Percentiles rank a stretch among this genome's conserved stretches.
These are phyloP conservation scores for Drosophila pseudotakahashii DNA, from an alignment of 2,888 invertebrate species.

Conservation along the genomic window DNA sequence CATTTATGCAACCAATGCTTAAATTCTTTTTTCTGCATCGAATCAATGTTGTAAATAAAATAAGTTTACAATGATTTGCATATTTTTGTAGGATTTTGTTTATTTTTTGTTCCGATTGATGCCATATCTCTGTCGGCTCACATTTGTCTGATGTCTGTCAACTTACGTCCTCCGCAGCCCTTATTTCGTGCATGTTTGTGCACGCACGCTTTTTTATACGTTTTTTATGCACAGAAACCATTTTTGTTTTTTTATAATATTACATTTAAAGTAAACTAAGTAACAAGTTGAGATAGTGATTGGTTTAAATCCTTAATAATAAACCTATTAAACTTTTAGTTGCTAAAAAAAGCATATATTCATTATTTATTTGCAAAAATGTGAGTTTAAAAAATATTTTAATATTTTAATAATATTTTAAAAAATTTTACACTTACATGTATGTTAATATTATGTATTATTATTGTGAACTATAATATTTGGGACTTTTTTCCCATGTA, in stretches of 20 bases:
- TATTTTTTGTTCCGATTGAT: background rate
- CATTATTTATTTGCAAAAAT: too few species aligned
- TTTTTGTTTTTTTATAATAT: too few species aligned
- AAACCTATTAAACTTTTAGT: too few species aligned
- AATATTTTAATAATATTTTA: too few species aligned
- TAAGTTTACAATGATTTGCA: slow-evolving; percentile 8
- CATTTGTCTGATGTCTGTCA: slow-evolving; percentile 2
- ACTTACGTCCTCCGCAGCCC: background rate
- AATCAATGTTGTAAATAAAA: slow-evolving; percentile 8
- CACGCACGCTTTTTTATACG: background rate
- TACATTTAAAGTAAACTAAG: too few species aligned
- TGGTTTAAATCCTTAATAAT: too few species aligned
- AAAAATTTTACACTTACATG: too few species aligned
- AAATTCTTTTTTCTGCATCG: background rate
- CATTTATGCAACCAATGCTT: background rate
- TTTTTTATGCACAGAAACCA: background rate
- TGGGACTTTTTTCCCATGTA: background rate
- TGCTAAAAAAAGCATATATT: too few species aligned
- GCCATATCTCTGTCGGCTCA: slow-evolving; percentile 1
- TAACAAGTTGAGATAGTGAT: too few species aligned
- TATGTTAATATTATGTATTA: too few species aligned
- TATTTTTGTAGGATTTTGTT: slow-evolving; percentile 5
- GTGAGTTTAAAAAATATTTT: too few species aligned
- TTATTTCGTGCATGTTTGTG: slow-evolving; percentile 11
- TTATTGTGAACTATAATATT: background rate